phyloP scores from a whole-genome alignment of 2,797 vertebrate species.

The Anguilla marmorata region DNA sequence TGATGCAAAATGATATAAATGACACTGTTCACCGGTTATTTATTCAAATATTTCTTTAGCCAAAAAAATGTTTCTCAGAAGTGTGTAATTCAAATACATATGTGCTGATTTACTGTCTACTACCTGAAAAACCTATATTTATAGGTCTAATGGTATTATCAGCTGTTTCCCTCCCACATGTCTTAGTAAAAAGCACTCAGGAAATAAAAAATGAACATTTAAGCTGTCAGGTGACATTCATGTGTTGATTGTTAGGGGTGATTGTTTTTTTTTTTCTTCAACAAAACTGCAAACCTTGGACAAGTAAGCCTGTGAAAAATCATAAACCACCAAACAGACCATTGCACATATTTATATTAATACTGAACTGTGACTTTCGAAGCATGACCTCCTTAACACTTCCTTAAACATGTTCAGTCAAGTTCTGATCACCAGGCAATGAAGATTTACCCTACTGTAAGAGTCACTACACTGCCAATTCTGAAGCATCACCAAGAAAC shows the following conservation, averaged over 20 bases:
- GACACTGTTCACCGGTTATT: not conserved
- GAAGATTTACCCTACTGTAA: not conserved
- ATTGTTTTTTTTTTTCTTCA: conserved; percentile 48
- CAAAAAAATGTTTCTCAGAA: conserved; percentile 6
- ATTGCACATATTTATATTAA: conserved; percentile 28
- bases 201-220: conserved; percentile 55
- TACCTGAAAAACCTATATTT: conserved; percentile 49
- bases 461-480: not conserved
- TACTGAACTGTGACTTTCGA: not conserved
- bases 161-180: conserved; percentile 47
- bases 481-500: not conserved
- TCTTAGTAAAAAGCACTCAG: conserved; percentile 51
- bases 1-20: not conserved
- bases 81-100: conserved; percentile 16
- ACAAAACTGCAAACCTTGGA: conserved; percentile 57
- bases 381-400: not conserved
- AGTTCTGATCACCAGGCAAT: not conserved
- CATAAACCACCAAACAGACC: conserved; percentile 44
- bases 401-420: not conserved
- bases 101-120: conserved; percentile 42
- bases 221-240: conserved; percentile 57
- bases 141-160: conserved; percentile 48
- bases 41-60: not conserved
- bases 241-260: conserved; percentile 50
- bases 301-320: conserved; percentile 40